Evolutionary conservation across 2,113 vertebrate species (phyloP), one percentile per base, ranked within the genome.

Genomic region (Pungitius pungitius): DNA sequence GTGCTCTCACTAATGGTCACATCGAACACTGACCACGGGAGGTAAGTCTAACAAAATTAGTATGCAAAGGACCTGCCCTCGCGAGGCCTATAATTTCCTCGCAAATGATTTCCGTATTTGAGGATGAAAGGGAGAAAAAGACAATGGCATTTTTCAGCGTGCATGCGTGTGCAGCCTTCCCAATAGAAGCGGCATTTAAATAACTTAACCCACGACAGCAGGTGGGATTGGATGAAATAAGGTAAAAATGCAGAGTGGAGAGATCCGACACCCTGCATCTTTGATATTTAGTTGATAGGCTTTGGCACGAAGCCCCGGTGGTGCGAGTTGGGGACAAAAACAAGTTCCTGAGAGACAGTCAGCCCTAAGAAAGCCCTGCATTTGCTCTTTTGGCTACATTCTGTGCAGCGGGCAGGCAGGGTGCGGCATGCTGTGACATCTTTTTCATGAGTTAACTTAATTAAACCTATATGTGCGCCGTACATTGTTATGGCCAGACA

Each of bases 41-140:
- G 96, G 95, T 95, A 96, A 96, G 95, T 94, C 96, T 97, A 98
- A 97, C 96, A 96, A 96, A 97, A 97, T 98, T 97, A 98, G 96
- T 97, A 98, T 98, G 95, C 96, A 97, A 98, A 98, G 95, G 95
- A 95, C 93, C 94, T 95, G 93, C 95, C 90, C 96, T 96, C 95
- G 92, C 90, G 95, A 95, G 95, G 96, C 95, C 95, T 95, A 94
- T 98, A 95, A 98, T 98, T 98, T 97, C 95, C 95, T 79, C 94
- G 93, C 94, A 97, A 96, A 97, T 96, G 93, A 94, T 96, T 97
- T 96, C 93, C 81, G 94, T 95, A 95, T 90, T 96, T 95, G 94
- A 94, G 93, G 94, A 96, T 96, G 94, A 96, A 97, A 96, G 94
- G 55, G 92, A 91, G 94, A 92, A 94, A 83, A 94, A 95, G 94